A percentile compares a stretch with the other conserved stretches of the same genome.
Evolutionary conservation across 2,797 vertebrate genomes (phyloP).

Genomic region (Emydoidea blandingii): DNA sequence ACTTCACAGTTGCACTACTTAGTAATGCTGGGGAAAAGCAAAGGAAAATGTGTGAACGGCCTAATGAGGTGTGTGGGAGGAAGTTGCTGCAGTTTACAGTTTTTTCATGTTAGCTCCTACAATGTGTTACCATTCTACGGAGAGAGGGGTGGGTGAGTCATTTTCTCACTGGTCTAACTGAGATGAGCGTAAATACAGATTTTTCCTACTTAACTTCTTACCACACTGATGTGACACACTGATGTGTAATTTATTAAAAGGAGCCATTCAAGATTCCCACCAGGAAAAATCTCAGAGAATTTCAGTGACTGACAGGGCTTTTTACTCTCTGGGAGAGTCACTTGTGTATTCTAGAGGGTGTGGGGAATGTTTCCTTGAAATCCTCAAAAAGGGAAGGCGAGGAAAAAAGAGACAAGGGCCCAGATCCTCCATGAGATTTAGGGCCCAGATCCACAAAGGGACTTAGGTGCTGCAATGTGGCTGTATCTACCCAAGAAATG

Average conservation of each 20-base stretch:
- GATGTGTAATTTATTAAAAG: slow-evolving; percentile 23
- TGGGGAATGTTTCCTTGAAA: neutral
- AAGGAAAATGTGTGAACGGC: slow-evolving; percentile 75
- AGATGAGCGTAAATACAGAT: neutral
- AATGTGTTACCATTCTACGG: slow-evolving; percentile 17
- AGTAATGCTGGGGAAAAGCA: slow-evolving; percentile 36
- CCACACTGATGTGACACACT: slow-evolving; percentile 11
- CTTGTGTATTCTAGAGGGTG: slow-evolving; percentile 43
- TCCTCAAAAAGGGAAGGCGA: neutral
- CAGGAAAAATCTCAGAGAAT: neutral
- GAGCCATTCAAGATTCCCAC: slow-evolving; percentile 29
- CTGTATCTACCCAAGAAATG: no score
- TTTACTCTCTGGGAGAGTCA: neutral
- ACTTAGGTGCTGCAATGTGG: no score
- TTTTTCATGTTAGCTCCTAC: slow-evolving; percentile 59
- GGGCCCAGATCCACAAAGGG: no score
- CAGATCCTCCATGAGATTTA: no score
- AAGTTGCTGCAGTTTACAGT: slow-evolving; percentile 48
- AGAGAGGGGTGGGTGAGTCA: neutral
- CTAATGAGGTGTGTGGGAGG: slow-evolving; percentile 77
- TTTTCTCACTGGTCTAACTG: slow-evolving; percentile 17
- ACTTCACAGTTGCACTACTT: slow-evolving; percentile 42
- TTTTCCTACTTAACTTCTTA: slow-evolving; percentile 48
- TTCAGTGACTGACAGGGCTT: slow-evolving; percentile 45
- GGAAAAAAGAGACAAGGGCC: neutral